Percentiles rank a stretch among this genome's conserved stretches.
Conservation (phyloP, 2,797 vertebrate genomes). For the Okamejei kenojei region DNA sequence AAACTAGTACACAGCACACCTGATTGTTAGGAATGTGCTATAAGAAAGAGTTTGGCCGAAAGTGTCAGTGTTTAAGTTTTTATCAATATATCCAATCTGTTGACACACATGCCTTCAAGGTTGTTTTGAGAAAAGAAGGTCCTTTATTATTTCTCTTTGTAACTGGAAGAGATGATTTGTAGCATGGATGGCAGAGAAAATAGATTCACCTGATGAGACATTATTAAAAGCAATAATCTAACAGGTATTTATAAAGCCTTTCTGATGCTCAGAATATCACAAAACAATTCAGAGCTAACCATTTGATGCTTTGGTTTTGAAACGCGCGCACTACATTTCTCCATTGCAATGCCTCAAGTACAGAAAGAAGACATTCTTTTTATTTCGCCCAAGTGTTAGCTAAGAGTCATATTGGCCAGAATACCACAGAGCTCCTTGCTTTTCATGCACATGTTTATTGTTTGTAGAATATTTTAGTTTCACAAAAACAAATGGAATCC, state of each 20-base stretch:
- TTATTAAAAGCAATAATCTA: neutral
- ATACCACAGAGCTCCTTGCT: too few species aligned
- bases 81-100: neutral
- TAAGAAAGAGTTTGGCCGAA: neutral
- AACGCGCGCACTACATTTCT: neutral
- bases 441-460: too few species aligned
- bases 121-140: neutral
- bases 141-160: neutral
- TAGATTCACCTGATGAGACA: neutral
- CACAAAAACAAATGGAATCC: too few species aligned
- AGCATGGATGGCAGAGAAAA: neutral
- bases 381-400: too few species aligned
- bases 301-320: neutral
- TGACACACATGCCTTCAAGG: neutral
- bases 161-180: neutral
- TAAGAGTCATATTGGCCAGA: too few species aligned
- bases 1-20: neutral
- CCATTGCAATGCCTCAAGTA: too few species aligned
- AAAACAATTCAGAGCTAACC: neutral
- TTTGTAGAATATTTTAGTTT: too few species aligned
- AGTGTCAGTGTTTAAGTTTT: neutral
- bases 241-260: neutral
- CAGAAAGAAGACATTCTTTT: too few species aligned
- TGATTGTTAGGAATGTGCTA: neutral
- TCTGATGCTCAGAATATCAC: neutral